Conservation (phyloP, 2,113 vertebrate genomes). For the Thryonomys swinderianus region DNA sequence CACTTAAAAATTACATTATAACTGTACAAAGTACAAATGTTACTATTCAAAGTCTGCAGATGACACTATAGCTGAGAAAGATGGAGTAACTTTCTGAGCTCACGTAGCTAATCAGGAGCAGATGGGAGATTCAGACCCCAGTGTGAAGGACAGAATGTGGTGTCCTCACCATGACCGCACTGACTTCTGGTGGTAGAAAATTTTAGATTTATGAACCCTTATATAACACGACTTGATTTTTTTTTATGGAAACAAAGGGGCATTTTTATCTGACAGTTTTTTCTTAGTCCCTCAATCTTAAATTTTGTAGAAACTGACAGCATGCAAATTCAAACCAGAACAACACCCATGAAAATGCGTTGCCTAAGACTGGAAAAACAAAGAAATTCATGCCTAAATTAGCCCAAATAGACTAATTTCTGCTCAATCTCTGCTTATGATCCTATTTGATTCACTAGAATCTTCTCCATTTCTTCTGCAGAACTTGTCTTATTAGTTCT, state of each 20-base stretch:
- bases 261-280: neutral
- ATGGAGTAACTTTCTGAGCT: neutral
- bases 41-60: neutral
- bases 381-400: conserved; percentile 20
- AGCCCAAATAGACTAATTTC: neutral
- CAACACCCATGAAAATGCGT: neutral
- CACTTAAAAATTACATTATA: neutral
- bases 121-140: neutral
- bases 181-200: neutral
- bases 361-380: neutral
- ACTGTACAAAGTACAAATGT: neutral
- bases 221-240: neutral
- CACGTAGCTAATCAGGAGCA: neutral
- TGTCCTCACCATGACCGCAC: neutral
- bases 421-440: neutral
- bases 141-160: neutral
- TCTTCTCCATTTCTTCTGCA: neutral
- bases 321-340: neutral
- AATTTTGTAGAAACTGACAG: neutral
- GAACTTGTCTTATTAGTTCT: neutral
- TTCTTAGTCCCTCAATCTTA: neutral
- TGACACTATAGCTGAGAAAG: neutral
- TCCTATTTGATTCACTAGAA: neutral
- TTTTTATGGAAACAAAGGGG: neutral
- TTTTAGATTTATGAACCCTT: neutral